Percentiles rank a stretch among this genome's conserved stretches.
Evolutionary conservation across 1,140 invertebrate species (phyloP).

Genomic region (Littorina saxatilis): DNA sequence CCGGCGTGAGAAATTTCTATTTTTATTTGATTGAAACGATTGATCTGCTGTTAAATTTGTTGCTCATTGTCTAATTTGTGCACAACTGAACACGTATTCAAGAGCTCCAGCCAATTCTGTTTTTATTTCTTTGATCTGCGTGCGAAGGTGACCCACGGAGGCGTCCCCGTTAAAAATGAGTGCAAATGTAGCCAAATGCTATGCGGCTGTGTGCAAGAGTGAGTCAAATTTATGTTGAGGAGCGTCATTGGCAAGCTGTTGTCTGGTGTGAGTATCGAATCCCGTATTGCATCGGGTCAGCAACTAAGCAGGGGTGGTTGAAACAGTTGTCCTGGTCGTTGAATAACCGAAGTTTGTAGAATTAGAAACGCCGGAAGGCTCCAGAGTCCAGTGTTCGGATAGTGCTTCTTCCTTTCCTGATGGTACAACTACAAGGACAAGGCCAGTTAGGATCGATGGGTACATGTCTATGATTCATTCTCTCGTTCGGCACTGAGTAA

Average conservation of each 20-base stretch:
- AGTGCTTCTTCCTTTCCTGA: too few relatives aligned
- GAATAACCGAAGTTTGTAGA: too few relatives aligned
- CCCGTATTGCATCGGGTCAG: neutral
- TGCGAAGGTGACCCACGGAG: constrained; percentile 17
- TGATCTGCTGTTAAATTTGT: neutral
- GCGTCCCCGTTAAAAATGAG: neutral
- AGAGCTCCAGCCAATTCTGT: neutral
- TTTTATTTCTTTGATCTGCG: too few relatives aligned
- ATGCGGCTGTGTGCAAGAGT: constrained; percentile 38
- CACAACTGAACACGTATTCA: neutral
- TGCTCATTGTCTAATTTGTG: neutral
- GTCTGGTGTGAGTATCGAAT: constrained; percentile 8
- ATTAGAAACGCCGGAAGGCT: too few relatives aligned
- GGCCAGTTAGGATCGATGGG: too few relatives aligned
- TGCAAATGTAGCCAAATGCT: constrained; percentile 31
- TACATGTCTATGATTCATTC: too few relatives aligned
- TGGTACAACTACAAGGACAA: too few relatives aligned
- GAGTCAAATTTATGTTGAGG: constrained; percentile 40
- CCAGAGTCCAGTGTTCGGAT: too few relatives aligned
- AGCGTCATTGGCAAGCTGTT: constrained; percentile 31
- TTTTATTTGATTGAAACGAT: neutral
- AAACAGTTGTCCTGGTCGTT: too few relatives aligned
- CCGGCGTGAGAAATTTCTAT: neutral
- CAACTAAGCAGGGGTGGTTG: too few relatives aligned
- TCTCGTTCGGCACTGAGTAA: too few relatives aligned